Percentiles rank a stretch among this genome's conserved stretches.
phyloP scores from a whole-genome alignment of 2,888 invertebrate species.

The Chelonus formosanus region DNA sequence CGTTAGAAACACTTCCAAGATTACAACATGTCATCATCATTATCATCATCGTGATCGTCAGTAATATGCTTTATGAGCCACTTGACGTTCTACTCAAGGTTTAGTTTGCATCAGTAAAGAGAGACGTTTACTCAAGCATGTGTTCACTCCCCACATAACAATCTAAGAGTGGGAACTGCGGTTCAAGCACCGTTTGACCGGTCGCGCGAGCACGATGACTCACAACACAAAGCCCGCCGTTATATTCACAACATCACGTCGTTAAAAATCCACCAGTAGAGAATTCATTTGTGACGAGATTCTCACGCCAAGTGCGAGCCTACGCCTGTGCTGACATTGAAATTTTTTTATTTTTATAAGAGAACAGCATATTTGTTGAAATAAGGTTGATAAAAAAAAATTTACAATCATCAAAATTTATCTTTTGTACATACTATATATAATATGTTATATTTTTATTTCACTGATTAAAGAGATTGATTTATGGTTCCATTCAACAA shows the following conservation, averaged over 20 bases:
- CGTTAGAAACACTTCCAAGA: slow-evolving; percentile 4
- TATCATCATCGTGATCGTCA: background rate
- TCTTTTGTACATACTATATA: background rate
- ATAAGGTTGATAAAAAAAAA: background rate
- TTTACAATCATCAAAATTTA: background rate
- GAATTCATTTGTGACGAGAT: slow-evolving; percentile 17
- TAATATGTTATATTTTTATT: background rate
- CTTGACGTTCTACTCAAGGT: no score
- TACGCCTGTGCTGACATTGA: background rate
- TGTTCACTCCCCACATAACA: background rate
- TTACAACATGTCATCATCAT: background rate
- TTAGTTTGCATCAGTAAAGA: background rate
- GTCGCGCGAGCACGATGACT: slow-evolving; percentile 44
- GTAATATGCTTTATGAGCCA: no score
- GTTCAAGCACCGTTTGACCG: slow-evolving; percentile 58
- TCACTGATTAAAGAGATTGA: background rate
- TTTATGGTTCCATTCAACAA: slow-evolving; percentile 20
- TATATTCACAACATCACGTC: slow-evolving; percentile 29
- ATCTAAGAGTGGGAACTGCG: slow-evolving; percentile 32
- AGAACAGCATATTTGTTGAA: background rate
- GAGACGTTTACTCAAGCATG: slow-evolving; percentile 5
- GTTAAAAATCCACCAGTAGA: slow-evolving; percentile 13
- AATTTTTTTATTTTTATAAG: background rate
- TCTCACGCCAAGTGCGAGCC: slow-evolving; percentile 29
- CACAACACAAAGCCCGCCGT: slow-evolving; percentile 36